Base-by-base conservation (phyloP, 2,113 vertebrate genomes). In the Gasterosteus nipponicus region DNA sequence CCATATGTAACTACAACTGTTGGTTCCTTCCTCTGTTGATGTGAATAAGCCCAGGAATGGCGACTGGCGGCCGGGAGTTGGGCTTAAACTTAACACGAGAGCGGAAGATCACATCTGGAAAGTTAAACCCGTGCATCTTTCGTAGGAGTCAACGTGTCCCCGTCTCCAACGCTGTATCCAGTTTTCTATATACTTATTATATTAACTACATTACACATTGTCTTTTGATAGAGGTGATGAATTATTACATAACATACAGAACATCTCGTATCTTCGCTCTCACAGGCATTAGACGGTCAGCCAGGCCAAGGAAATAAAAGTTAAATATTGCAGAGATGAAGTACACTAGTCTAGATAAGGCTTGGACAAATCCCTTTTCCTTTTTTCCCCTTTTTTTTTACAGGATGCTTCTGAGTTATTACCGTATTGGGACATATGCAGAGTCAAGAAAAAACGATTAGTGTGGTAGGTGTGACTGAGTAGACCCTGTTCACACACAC, bases 391-490 rank as follows among this genome's bases (percentile, higher is more conserved):
- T 2, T 10, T 8, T 59, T 57, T 54, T 65, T 57, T 29, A 61
- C 31, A 46, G 33, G 7, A 41, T 59, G 44, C 53, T 54, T 64
- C 29, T 19, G 1, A 58, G 19, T 67, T 58, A n/a, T 70, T 73
- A 19, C 66, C 73, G 26, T 74, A 77, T 70, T 39, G 44, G 79
- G 41, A 69, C 46, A 60, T 67, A 14, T 22, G 7, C 10, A 61
- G 41, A 59, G n/a, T 29, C 61, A 19, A 29, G 41, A 35, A 29
- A 75, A 19, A 54, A 46, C 4, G 15, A 54, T 11, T 47, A 59
- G 51, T 69, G 47, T 53, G 41, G 54, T 38, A 61, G 35, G 47
- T 68, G 83, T 77, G 75, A 81, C 53, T 72, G 63, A 81, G 69
- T 65, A 77, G 79, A 79, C 58, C 60, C 67, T 22, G 19, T 5